Evolutionary conservation across 2,888 invertebrate species (phyloP).

Genomic region (Eupeodes latifasciatus): DNA sequence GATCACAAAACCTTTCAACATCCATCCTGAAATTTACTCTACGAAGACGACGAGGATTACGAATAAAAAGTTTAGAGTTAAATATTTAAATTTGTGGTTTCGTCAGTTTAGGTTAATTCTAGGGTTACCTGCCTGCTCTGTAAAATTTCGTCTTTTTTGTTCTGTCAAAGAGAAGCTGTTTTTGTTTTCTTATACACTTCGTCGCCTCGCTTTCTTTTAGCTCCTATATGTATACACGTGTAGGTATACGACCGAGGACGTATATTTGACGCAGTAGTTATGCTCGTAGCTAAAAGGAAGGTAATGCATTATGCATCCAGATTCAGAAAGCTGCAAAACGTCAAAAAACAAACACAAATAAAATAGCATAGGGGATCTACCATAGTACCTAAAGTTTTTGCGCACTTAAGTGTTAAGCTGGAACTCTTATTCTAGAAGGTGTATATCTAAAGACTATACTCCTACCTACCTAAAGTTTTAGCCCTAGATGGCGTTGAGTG

Average conservation of each 20-base stretch:
- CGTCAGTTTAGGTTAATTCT: not conserved
- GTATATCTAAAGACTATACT: not conserved
- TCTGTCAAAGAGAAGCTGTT: conserved; percentile 10
- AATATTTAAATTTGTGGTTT: conserved; percentile 34
- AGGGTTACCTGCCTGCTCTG: not conserved
- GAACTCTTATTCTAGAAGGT: not conserved
- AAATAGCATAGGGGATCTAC: not conserved
- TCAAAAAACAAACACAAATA: not conserved
- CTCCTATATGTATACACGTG: not conserved
- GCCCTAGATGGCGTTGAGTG: not conserved
- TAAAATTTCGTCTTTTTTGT: not conserved
- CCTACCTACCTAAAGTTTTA: not conserved
- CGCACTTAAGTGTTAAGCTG: conserved; percentile 23
- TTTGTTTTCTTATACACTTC: conserved; percentile 34
- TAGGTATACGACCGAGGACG: too few species aligned
- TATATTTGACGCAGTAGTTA: conserved; percentile 10
- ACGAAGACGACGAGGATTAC: too few species aligned
- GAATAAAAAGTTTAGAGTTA: not conserved
- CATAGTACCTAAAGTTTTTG: conserved; percentile 11
- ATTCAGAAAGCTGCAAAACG: not conserved
- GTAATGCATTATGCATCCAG: conserved; percentile 65
- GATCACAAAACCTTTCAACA: not conserved
- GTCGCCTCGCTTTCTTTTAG: not conserved
- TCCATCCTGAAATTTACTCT: not conserved
- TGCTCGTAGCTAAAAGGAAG: not conserved